Conservation (phyloP, 1,140 invertebrate species). For the Sipha flava region DNA sequence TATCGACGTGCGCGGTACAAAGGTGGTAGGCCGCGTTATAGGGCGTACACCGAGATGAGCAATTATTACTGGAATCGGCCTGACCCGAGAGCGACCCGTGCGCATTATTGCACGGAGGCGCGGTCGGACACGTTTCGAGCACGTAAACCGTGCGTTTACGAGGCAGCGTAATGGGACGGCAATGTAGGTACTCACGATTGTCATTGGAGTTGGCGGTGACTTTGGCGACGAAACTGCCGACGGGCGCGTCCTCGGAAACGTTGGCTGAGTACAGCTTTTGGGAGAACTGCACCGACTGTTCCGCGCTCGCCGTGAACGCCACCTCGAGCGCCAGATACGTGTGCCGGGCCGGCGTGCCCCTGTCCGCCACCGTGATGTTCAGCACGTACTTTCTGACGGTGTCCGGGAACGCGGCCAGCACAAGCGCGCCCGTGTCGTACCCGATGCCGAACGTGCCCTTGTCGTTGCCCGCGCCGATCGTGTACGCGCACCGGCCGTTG, state of each 20-base stretch:
- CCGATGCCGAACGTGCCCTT: conserved; percentile 70
- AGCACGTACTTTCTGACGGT: conserved; percentile 48
- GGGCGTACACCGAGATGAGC: no score
- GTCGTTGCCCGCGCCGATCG: conserved; percentile 72
- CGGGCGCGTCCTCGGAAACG: conserved; percentile 67
- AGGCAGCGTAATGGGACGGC: no score
- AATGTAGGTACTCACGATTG: conserved; percentile 1
- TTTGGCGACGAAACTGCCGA: conserved; percentile 67
- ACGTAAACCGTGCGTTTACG: no score
- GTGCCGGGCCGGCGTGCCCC: conserved; percentile 60
- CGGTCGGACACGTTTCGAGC: no score
- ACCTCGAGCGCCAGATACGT: conserved; percentile 55
- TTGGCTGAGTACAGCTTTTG: conserved; percentile 64
- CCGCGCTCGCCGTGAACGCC: conserved; percentile 59
- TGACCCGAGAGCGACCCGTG: no score
- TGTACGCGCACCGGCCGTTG: conserved; percentile 78
- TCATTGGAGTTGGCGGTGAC: conserved; percentile 59
- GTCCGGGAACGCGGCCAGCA: conserved; percentile 58
- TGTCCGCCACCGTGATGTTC: conserved; percentile 73
- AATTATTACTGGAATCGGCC: no score
- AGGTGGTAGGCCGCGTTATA: no score
- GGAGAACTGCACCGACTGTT: conserved; percentile 71
- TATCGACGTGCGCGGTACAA: no score
- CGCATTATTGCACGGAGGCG: no score
- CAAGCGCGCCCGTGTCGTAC: conserved; percentile 64